Conservation (phyloP, 2,888 invertebrate genomes). For the Gastrophysa polygoni region DNA sequence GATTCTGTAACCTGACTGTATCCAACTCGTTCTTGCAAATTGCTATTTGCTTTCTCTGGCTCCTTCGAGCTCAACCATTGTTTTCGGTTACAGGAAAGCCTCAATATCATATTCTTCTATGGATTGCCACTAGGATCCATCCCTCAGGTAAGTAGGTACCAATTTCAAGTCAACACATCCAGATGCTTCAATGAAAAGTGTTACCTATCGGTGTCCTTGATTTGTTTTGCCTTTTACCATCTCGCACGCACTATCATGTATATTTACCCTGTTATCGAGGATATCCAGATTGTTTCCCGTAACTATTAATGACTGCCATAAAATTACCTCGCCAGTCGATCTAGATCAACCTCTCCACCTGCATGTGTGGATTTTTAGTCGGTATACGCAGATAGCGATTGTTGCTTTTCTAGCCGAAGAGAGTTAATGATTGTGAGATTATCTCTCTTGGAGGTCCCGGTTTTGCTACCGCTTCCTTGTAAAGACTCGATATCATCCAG, state of each 20-base stretch:
- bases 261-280: not conserved
- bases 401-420: conserved; percentile 32
- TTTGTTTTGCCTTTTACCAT: no score
- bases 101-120: no score
- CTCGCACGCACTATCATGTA: not conserved
- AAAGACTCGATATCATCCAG: conserved; percentile 39
- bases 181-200: no score
- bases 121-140: no score
- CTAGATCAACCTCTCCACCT: conserved; percentile 31
- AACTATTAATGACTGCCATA: not conserved
- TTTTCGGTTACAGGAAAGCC: no score
- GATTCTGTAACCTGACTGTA: no score
- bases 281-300: not conserved
- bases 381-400: conserved; percentile 24
- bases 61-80: no score
- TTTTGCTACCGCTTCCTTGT: conserved; percentile 41
- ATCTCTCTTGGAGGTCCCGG: conserved; percentile 40
- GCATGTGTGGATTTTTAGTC: conserved; percentile 30
- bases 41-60: no score
- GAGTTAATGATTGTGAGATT: conserved; percentile 40
- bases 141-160: no score
- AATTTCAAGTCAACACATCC: no score
- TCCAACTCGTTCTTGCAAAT: no score
- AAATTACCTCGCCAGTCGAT: conserved; percentile 8
- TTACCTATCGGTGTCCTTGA: no score